phyloP scores from a whole-genome alignment of 2,888 invertebrate genomes.

The Hipparchia sbordonii region DNA sequence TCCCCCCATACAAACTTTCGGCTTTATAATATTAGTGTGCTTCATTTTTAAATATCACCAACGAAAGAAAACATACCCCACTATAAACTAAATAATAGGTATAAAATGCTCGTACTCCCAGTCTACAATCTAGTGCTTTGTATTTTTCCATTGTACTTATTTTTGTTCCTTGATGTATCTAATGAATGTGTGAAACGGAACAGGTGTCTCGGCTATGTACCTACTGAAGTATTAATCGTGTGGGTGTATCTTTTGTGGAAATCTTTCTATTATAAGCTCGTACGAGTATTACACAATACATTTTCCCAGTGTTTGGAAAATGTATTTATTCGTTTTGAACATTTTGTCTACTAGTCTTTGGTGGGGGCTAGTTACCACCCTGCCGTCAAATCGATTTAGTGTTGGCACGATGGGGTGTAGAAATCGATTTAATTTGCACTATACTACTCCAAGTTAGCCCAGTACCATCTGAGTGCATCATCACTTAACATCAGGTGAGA shows the following conservation, averaged over 20 bases:
- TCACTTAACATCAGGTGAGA: too few species aligned
- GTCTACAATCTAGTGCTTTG: slow-evolving; percentile 33
- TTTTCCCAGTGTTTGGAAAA: not conserved
- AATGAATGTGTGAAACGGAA: slow-evolving; percentile 44
- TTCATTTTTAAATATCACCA: not conserved
- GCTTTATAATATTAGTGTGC: too few species aligned
- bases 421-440: too few species aligned
- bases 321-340: not conserved
- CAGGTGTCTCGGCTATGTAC: slow-evolving; percentile 40
- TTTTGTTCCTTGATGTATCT: slow-evolving; percentile 39
- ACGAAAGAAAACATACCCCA: not conserved
- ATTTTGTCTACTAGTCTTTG: too few species aligned
- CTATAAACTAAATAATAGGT: not conserved
- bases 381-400: too few species aligned
- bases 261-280: slow-evolving; percentile 13
- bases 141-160: slow-evolving; percentile 40
- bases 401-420: too few species aligned
- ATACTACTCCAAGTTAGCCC: too few species aligned
- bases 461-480: too few species aligned
- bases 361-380: too few species aligned
- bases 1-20: too few species aligned
- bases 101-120: not conserved
- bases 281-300: not conserved
- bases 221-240: slow-evolving; percentile 30
- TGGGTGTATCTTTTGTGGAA: slow-evolving; percentile 15